phyloP scores from a whole-genome alignment of 2,113 vertebrate species.

The Gobiocypris rarus region DNA sequence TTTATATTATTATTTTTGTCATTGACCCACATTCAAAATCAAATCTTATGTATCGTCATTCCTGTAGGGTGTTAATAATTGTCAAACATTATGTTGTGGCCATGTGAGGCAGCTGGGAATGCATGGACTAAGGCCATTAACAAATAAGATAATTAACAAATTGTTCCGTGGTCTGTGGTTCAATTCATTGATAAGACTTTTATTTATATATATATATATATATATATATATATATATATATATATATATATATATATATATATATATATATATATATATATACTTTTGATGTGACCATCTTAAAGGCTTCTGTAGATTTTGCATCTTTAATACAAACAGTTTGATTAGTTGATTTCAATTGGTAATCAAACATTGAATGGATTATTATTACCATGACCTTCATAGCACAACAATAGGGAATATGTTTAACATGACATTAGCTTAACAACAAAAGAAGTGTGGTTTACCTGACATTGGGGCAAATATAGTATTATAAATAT shows the following conservation, averaged over 20 bases:
- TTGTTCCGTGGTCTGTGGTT: not conserved
- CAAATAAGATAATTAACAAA: conserved; percentile 20
- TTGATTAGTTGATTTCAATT: not conserved
- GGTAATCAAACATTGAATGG: not conserved
- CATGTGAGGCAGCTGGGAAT: conserved; percentile 63
- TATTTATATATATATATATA: too few species aligned
- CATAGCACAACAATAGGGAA: not conserved
- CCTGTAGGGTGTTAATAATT: conserved; percentile 15
- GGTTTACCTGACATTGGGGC: not conserved
- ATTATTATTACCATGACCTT: not conserved
- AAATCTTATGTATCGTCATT: not conserved
- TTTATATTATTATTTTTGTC: too few species aligned
- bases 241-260: too few species aligned
- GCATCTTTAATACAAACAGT: not conserved
- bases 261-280: too few species aligned
- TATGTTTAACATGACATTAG: not conserved
- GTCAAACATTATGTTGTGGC: conserved; percentile 57
- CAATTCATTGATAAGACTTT: not conserved
- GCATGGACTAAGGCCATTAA: conserved; percentile 45
- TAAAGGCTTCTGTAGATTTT: not conserved
- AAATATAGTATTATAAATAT: not conserved
- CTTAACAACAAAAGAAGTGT: not conserved
- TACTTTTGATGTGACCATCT: not conserved
- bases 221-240: too few species aligned
- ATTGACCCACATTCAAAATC: not conserved